Evolutionary conservation across 2,888 invertebrate species (phyloP).

Genomic region (Ophioninae sp.): DNA sequence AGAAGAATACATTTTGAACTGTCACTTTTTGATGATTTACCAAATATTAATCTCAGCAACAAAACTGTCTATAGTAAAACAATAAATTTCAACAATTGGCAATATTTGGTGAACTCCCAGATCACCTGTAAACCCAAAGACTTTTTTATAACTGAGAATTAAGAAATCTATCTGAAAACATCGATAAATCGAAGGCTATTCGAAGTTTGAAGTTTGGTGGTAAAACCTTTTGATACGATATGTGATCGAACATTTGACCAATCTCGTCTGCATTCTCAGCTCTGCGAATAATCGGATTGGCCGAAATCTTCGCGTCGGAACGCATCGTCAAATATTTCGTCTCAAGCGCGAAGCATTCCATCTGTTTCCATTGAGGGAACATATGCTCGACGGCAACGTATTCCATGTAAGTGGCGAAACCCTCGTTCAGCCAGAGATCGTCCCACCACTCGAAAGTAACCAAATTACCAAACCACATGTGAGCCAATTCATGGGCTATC

Average conservation of each 20-base stretch:
- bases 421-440: slow-evolving; percentile 88
- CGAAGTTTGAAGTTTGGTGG: background rate
- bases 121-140: background rate
- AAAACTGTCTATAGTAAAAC: no score
- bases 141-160: background rate
- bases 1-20: no score
- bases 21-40: no score
- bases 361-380: slow-evolving; percentile 68
- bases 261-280: slow-evolving; percentile 63
- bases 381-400: slow-evolving; percentile 72
- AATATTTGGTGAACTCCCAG: background rate
- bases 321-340: slow-evolving; percentile 68
- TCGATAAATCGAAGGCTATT: background rate
- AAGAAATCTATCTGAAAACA: background rate
- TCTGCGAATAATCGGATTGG: slow-evolving; percentile 63
- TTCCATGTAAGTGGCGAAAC: slow-evolving; percentile 85
- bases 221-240: slow-evolving; percentile 68
- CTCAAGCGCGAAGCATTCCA: slow-evolving; percentile 64
- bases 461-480: slow-evolving; percentile 90
- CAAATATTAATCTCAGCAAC: no score
- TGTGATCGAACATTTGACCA: slow-evolving; percentile 68
- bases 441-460: slow-evolving; percentile 88
- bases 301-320: slow-evolving; percentile 61
- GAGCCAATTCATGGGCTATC: slow-evolving; percentile 88
- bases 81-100: background rate